Conservation (phyloP, 2,113 vertebrate genomes). For the Tragelaphus buxtoni region DNA sequence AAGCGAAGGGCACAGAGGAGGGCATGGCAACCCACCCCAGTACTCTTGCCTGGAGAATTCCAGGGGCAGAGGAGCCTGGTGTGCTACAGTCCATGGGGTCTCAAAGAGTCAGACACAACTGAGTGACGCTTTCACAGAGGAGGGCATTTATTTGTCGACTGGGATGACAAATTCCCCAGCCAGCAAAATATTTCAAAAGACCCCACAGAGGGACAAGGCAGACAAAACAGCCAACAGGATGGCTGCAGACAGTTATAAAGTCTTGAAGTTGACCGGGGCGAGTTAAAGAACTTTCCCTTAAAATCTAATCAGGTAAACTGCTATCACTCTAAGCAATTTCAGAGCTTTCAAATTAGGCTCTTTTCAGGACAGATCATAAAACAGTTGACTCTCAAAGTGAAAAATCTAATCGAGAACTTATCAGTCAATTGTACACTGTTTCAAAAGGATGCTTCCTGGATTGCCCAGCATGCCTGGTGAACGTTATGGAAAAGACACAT, state of each 20-base stretch:
- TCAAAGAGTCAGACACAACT: not conserved
- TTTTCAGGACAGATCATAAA: not conserved
- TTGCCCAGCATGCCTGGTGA: fast-evolving
- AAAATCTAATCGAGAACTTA: conserved; percentile 10
- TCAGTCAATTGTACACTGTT: not conserved
- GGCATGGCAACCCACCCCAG: not conserved
- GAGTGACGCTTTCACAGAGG: not conserved
- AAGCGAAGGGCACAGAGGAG: not conserved
- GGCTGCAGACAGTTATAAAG: not conserved
- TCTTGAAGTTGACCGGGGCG: not conserved
- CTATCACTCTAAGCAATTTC: not conserved
- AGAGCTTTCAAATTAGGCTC: not conserved
- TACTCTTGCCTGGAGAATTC: not conserved
- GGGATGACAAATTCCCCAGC: not conserved
- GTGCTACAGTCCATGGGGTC: not conserved
- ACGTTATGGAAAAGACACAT: not conserved
- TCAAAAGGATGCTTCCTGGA: not conserved
- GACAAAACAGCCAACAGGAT: not conserved
- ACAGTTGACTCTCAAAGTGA: not conserved
- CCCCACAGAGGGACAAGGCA: not conserved
- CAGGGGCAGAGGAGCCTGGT: not conserved
- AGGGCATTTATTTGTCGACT: not conserved
- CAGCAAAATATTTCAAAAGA: conserved; percentile 18
- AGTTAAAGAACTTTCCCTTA: not conserved
- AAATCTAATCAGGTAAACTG: not conserved